Conservation (phyloP, 2,797 vertebrate genomes). For the Mormyrus proboscirostris region DNA sequence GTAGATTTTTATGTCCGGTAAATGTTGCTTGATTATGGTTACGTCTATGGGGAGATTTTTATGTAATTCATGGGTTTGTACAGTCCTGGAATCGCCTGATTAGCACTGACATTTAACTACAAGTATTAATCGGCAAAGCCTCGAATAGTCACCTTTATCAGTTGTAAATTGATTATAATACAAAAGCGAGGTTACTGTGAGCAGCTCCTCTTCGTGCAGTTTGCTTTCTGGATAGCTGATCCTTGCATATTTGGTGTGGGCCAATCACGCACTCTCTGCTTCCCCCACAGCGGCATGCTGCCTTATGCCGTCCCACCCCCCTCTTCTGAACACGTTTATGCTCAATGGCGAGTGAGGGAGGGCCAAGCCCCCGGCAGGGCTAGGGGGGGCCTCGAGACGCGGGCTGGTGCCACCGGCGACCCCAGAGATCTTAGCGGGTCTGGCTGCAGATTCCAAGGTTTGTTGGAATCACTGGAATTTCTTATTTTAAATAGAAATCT, state of each 20-base stretch:
- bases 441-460: background rate
- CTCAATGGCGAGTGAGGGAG: constrained; percentile 72
- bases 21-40: background rate
- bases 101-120: background rate
- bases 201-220: background rate
- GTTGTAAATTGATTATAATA: background rate
- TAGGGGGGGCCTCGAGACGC: constrained; percentile 34
- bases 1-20: background rate
- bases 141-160: background rate
- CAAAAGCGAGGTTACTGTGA: background rate
- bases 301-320: constrained; percentile 80
- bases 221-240: background rate
- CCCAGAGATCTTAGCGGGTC: background rate
- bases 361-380: constrained; percentile 8
- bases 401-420: background rate
- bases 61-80: background rate
- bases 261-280: background rate
- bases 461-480: background rate
- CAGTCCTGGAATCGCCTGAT: background rate
- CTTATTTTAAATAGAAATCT: background rate
- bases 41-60: background rate
- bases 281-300: constrained; percentile 66
- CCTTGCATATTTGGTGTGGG: background rate
- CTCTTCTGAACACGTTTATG: constrained; percentile 81
- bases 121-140: background rate